Evolutionary conservation across 2,113 vertebrate genomes (phyloP).

Genomic region (Pseudonaja textilis): DNA sequence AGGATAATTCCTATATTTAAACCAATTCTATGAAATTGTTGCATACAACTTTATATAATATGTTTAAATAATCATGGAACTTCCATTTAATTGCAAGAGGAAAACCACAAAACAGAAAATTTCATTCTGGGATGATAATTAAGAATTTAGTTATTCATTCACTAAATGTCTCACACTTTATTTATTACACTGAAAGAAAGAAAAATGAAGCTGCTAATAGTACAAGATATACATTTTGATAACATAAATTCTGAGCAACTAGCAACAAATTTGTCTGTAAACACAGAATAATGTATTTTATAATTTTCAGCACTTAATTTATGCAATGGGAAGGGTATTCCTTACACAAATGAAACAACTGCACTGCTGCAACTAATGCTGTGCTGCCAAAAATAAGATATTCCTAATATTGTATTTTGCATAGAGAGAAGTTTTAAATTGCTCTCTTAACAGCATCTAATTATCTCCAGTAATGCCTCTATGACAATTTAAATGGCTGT

Average conservation of each 20-base stretch:
- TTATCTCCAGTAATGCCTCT: not conserved
- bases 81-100: not conserved
- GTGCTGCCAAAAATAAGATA: not conserved
- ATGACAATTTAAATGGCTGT: not conserved
- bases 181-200: not conserved
- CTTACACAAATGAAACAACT: rapidly evolving
- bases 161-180: not conserved
- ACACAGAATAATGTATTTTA: not conserved
- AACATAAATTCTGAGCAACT: rapidly evolving
- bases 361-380: not conserved
- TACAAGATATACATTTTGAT: not conserved
- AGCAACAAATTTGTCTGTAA: not conserved
- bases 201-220: not conserved
- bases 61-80: not conserved
- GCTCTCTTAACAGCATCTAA: not conserved
- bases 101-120: not conserved
- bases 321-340: not conserved
- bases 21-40: not conserved
- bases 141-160: not conserved
- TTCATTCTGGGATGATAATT: not conserved
- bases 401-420: not conserved
- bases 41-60: not conserved
- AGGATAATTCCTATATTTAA: not conserved
- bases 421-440: not conserved
- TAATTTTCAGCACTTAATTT: not conserved